Evolutionary conservation across 2,888 invertebrate species (phyloP).

Genomic region (Drosophila birchii): DNA sequence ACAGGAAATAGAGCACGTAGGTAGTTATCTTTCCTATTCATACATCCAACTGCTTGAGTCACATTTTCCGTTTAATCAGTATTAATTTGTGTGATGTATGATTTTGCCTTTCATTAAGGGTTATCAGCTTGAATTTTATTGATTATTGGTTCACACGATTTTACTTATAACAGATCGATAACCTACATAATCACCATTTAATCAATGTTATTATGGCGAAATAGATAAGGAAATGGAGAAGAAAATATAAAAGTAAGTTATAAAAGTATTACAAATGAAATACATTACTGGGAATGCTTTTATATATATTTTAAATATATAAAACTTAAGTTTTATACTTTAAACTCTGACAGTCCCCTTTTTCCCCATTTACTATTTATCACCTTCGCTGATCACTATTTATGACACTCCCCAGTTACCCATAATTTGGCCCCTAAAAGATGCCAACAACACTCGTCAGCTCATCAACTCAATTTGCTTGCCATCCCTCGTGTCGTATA

Average conservation of each 20-base stretch:
- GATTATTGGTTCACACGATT: conserved; percentile 12
- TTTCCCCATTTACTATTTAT: conserved; percentile 8
- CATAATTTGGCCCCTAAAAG: neutral
- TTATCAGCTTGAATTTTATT: conserved; percentile 18
- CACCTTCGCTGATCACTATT: conserved; percentile 7
- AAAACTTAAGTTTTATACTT: neutral
- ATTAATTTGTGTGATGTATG: conserved; percentile 15
- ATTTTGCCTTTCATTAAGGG: conserved; percentile 10
- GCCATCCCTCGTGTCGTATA: conserved; percentile 69
- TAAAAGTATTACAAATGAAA: neutral
- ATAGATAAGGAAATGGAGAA: neutral
- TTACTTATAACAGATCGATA: conserved; percentile 13
- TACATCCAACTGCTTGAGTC: neutral
- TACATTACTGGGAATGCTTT: neutral
- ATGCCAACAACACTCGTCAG: conserved; percentile 17
- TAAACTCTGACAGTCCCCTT: neutral
- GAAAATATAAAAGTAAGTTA: neutral
- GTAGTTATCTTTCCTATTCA: conserved; percentile 2
- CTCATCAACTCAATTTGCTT: conserved; percentile 37
- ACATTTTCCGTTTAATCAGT: conserved; percentile 9
- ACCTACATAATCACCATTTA: conserved; percentile 5
- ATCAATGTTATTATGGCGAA: conserved; percentile 5
- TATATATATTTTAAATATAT: neutral
- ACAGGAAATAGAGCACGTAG: conserved; percentile 6
- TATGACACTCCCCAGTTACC: conserved; percentile 20